These are phyloP conservation scores for Deilephila porcellus DNA, from an alignment of 2,888 invertebrate genomes.

Conservation along the genomic window DNA sequence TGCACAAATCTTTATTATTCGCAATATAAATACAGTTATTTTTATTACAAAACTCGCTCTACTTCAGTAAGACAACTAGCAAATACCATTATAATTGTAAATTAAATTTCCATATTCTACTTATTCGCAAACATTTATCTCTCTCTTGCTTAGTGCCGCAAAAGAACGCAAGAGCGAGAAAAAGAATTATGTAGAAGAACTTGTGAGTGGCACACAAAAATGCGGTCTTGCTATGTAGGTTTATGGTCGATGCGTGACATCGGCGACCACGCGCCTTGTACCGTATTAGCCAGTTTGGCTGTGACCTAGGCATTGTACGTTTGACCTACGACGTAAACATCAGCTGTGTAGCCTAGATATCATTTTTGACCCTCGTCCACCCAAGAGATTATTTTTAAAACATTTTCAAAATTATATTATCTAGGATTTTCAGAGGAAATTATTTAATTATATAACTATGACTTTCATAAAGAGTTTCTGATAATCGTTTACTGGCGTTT, in stretches of 20 bases:
- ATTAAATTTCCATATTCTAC: constrained; percentile 5
- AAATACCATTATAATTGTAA: constrained; percentile 13
- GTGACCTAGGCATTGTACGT: constrained; percentile 17
- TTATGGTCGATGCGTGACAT: constrained; percentile 34
- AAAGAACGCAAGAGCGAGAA: constrained; percentile 17
- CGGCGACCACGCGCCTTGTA: not conserved
- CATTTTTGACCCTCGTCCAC: not conserved
- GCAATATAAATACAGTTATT: constrained; percentile 17
- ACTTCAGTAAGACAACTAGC: not conserved
- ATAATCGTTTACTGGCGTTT: too few species aligned
- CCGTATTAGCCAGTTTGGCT: constrained; percentile 6
- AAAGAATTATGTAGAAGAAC: constrained; percentile 34
- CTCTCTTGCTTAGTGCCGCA: not conserved
- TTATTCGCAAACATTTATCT: constrained; percentile 1
- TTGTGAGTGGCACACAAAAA: constrained; percentile 42
- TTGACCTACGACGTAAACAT: constrained; percentile 23
- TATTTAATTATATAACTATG: too few species aligned
- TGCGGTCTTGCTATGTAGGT: constrained; percentile 39
- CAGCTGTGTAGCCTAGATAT: constrained; percentile 11
- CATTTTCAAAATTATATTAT: too few species aligned
- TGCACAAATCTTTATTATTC: not conserved
- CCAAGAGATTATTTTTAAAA: not conserved
- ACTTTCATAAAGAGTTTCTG: too few species aligned
- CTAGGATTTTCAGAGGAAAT: too few species aligned
- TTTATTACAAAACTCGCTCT: constrained; percentile 8